These are phyloP conservation scores for Cetoscarus ocellatus DNA, from an alignment of 2,797 vertebrate species.

Conservation along the genomic window DNA sequence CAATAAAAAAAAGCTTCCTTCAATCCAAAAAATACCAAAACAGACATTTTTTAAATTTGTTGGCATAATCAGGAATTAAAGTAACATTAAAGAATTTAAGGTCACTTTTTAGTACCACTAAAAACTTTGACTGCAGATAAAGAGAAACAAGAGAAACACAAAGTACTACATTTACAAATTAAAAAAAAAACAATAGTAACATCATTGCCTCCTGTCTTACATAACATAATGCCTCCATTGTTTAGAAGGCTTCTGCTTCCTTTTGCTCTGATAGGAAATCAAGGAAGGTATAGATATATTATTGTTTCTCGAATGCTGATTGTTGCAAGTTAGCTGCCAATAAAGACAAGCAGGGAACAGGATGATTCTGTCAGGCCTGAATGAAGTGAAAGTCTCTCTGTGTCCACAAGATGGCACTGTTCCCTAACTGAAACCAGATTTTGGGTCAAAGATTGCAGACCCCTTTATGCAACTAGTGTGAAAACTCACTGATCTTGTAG, in stretches of 20 bases:
- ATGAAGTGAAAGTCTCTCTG: neutral
- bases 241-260: constrained; percentile 23
- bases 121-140: no score
- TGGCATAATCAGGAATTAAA: no score
- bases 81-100: no score
- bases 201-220: constrained; percentile 14
- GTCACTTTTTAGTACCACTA: no score
- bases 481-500: neutral
- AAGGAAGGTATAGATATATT: neutral
- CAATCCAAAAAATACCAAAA: no score
- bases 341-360: neutral
- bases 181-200: neutral
- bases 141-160: no score
- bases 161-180: no score
- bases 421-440: constrained; percentile 22
- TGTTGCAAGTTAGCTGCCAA: neutral
- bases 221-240: neutral
- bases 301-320: neutral
- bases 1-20: neutral
- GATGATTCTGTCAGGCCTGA: neutral
- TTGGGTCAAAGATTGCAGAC: neutral
- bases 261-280: neutral
- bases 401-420: constrained; percentile 68
- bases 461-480: constrained; percentile 6
- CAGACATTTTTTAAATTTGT: no score